Percentiles rank a stretch among this genome's conserved stretches.
These are phyloP conservation scores for Opisthograptis luteolata DNA, from an alignment of 2,888 invertebrate genomes.

Conservation along the genomic window DNA sequence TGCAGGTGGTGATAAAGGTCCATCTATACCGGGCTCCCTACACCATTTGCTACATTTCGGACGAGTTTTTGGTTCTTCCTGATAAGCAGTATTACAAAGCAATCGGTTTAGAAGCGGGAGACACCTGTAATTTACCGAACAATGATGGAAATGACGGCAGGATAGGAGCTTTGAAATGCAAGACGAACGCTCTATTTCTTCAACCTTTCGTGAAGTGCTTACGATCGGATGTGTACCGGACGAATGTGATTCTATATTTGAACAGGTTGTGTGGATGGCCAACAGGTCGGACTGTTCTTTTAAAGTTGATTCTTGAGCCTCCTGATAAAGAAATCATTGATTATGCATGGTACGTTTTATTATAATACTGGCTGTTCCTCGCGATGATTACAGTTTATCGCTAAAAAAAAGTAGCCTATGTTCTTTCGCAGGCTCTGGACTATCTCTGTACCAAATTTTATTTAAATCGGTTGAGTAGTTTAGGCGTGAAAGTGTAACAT, in stretches of 20 bases:
- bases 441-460: too few species aligned
- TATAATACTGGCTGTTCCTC: background rate
- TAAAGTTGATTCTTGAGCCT: constrained; percentile 80
- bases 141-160: constrained; percentile 38
- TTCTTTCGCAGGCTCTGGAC: too few species aligned
- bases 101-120: constrained; percentile 56
- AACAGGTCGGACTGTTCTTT: constrained; percentile 52
- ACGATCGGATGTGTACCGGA: constrained; percentile 61
- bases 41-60: constrained; percentile 61
- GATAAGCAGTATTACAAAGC: constrained; percentile 53
- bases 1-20: constrained; percentile 65
- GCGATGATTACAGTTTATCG: too few species aligned
- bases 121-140: constrained; percentile 46
- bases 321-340: constrained; percentile 87
- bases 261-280: constrained; percentile 52
- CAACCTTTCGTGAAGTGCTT: constrained; percentile 68
- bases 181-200: constrained; percentile 61
- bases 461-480: too few species aligned
- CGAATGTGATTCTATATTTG: constrained; percentile 59
- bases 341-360: constrained; percentile 85
- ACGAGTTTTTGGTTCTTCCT: constrained; percentile 55
- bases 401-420: too few species aligned
- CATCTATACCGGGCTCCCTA: constrained; percentile 60
- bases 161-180: constrained; percentile 48
- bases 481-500: too few species aligned